Evolutionary conservation across 1,140 invertebrate genomes (phyloP).

Genomic region (Hypothenemus hampei): DNA sequence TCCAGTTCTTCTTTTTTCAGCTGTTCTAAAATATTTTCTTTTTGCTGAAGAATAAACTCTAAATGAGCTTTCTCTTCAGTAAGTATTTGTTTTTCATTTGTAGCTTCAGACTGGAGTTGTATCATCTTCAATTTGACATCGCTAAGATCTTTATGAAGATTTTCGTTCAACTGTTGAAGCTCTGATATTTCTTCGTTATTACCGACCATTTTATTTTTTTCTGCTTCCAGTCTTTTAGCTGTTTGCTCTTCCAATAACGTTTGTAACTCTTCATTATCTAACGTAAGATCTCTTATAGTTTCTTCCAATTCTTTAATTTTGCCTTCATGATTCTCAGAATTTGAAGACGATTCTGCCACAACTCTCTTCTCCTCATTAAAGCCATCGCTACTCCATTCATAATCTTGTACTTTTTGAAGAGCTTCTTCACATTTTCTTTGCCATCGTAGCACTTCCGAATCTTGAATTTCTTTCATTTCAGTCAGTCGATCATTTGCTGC

Average conservation of each 20-base stretch:
- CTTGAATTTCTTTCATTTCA: slow-evolving; percentile 75
- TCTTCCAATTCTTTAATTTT: slow-evolving; percentile 50
- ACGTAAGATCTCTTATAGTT: slow-evolving; percentile 56
- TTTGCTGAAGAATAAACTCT: background rate
- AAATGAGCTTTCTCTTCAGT: background rate
- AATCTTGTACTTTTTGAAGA: slow-evolving; percentile 53
- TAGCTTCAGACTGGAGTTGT: background rate
- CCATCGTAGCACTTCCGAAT: slow-evolving; percentile 59
- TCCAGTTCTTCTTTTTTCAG: background rate
- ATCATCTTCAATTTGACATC: background rate
- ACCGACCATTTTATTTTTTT: slow-evolving; percentile 29
- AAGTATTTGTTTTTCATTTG: slow-evolving; percentile 3
- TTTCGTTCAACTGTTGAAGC: slow-evolving; percentile 11
- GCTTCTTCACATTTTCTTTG: slow-evolving; percentile 62
- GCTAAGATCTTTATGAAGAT: slow-evolving; percentile 3
- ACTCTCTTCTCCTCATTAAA: slow-evolving; percentile 18
- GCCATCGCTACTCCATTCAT: slow-evolving; percentile 53
- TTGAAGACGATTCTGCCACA: slow-evolving; percentile 4
- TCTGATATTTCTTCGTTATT: slow-evolving; percentile 8
- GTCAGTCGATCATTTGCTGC: slow-evolving; percentile 71
- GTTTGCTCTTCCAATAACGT: slow-evolving; percentile 56
- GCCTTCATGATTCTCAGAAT: background rate
- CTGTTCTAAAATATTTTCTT: background rate
- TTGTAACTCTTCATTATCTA: slow-evolving; percentile 69
- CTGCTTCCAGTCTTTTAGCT: slow-evolving; percentile 35